phyloP scores from a whole-genome alignment of 2,797 vertebrate species.

The Buceros bicornis region DNA sequence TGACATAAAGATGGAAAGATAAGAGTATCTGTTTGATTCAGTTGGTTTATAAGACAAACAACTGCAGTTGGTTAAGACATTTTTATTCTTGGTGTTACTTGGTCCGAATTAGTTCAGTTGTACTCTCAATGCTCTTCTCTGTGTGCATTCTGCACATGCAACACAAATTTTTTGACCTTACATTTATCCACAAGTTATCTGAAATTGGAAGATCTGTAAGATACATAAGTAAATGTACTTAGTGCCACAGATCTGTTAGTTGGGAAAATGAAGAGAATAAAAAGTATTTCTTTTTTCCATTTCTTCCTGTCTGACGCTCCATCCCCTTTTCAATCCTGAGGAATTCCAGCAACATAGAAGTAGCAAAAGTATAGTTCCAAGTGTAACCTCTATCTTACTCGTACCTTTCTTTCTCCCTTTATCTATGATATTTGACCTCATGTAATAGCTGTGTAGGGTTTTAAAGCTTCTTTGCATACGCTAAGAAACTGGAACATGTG shows the following conservation, averaged over 20 bases:
- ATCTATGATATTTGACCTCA: not conserved
- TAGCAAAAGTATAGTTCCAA: not conserved
- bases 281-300: not conserved
- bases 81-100: not conserved
- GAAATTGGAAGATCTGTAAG: not conserved
- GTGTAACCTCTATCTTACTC: not conserved
- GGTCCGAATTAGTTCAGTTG: not conserved
- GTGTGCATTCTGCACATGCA: not conserved
- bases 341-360: not conserved
- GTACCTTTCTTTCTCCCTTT: not conserved
- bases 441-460: accelerated
- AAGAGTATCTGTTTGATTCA: not conserved
- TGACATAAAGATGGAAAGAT: not conserved
- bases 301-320: not conserved
- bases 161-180: not conserved
- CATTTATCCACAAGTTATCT: not conserved
- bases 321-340: not conserved
- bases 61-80: not conserved
- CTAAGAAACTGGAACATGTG: not conserved
- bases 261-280: not conserved
- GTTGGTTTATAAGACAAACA: not conserved
- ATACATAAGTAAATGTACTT: not conserved
- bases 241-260: not conserved
- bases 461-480: not conserved
- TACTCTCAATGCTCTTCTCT: not conserved